Percentiles rank a stretch among this genome's conserved stretches.
Evolutionary conservation across 2,888 invertebrate species (phyloP).

Genomic region (Gastrophysa polygoni): DNA sequence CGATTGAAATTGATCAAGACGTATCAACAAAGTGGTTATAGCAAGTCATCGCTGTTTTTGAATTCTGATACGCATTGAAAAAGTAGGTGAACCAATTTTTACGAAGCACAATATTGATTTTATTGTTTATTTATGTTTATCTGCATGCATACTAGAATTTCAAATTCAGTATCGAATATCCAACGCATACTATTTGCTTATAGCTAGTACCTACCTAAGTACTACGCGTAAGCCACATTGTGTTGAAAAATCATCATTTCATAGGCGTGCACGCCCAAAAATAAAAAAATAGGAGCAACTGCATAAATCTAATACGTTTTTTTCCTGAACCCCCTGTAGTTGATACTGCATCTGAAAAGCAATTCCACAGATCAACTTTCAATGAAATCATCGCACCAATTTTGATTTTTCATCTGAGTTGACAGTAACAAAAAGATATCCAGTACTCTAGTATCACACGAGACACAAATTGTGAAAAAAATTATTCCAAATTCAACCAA

Average conservation of each 20-base stretch:
- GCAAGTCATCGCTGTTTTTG: not conserved
- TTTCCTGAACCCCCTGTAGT: too few species aligned
- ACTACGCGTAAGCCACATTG: not conserved
- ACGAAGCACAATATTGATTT: conserved; percentile 6
- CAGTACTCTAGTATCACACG: too few species aligned
- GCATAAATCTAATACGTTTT: too few species aligned
- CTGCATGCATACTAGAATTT: not conserved
- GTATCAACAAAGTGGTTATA: conserved; percentile 1
- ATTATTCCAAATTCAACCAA: too few species aligned
- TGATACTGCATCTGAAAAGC: too few species aligned
- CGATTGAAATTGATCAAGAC: too few species aligned
- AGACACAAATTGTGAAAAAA: too few species aligned
- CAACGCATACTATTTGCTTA: not conserved
- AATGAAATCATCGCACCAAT: too few species aligned
- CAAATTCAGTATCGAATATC: not conserved
- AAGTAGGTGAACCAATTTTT: not conserved
- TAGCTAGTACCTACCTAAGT: not conserved
- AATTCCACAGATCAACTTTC: too few species aligned
- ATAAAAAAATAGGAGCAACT: not conserved
- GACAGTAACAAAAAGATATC: too few species aligned
- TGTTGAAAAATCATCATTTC: not conserved
- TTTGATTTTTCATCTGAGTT: too few species aligned
- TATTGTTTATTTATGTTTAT: conserved; percentile 8
- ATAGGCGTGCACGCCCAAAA: not conserved
- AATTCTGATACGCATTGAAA: not conserved